Evolutionary conservation across 2,113 vertebrate species (phyloP).

Genomic region (Dryoscopus gambensis): DNA sequence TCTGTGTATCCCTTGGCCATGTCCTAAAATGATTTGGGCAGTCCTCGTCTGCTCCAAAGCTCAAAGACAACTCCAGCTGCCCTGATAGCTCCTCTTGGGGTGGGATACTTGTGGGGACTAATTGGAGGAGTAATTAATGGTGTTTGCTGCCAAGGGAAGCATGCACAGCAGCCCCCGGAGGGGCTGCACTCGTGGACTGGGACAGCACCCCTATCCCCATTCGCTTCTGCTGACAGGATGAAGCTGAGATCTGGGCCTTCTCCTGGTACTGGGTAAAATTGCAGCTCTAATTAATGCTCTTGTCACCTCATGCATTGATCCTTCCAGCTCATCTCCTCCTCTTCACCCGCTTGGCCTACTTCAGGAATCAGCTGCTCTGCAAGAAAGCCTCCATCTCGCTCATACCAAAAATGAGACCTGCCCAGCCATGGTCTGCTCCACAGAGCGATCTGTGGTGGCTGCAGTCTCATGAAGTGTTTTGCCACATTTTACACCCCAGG

Average conservation of each 20-base stretch:
- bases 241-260: not conserved
- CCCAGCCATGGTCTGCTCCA: not conserved
- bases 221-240: not conserved
- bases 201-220: not conserved
- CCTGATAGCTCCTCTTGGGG: not conserved
- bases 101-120: not conserved
- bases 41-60: not conserved
- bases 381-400: not conserved
- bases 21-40: not conserved
- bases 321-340: not conserved
- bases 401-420: accelerated
- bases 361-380: not conserved
- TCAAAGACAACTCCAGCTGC: not conserved
- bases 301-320: not conserved
- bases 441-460: not conserved
- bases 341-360: not conserved
- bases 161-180: accelerated
- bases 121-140: not conserved
- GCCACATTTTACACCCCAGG: not conserved
- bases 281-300: not conserved
- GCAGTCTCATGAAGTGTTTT: accelerated
- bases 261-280: not conserved
- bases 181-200: not conserved
- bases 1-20: not conserved
- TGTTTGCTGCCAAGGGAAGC: not conserved